A percentile compares a stretch with the other conserved stretches of the same genome.
These are phyloP conservation scores for Halisarca cf. caerulea DNA, from an alignment of 37 sponge, comb jelly and placozoan species.

Conservation along the genomic window DNA sequence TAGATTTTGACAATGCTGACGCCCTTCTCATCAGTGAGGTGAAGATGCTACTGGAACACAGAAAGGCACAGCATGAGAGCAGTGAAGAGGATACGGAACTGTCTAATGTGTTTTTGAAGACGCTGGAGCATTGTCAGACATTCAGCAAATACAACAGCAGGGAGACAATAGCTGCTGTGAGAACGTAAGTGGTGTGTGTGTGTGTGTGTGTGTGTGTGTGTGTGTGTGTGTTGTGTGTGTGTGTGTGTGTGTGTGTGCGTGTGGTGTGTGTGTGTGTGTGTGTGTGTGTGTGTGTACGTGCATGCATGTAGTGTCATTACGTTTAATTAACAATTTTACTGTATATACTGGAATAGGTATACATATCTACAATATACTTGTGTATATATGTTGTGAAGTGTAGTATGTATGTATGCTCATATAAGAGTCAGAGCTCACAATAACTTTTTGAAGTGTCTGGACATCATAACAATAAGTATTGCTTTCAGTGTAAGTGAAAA, in stretches of 20 bases:
- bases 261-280: slow-evolving; percentile 21
- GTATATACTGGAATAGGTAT: too few species aligned
- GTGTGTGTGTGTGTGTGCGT: slow-evolving; percentile 14
- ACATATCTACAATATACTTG: not conserved
- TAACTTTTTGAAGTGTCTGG: too few species aligned
- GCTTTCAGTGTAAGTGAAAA: too few species aligned
- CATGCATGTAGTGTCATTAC: not conserved
- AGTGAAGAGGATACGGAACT: slow-evolving; percentile 93
- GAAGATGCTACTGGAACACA: slow-evolving; percentile 91
- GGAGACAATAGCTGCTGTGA: slow-evolving; percentile 85
- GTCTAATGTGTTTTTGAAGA: slow-evolving; percentile 92
- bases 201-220: slow-evolving; percentile 3
- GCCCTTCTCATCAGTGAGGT: slow-evolving; percentile 92
- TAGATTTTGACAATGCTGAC: slow-evolving; percentile 92
- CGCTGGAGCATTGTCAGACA: slow-evolving; percentile 86
- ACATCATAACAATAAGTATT: too few species aligned
- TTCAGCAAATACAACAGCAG: slow-evolving; percentile 97
- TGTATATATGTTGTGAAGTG: slow-evolving; percentile 21
- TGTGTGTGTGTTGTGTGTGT: slow-evolving; percentile 31
- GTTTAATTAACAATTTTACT: not conserved
- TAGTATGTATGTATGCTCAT: not conserved
- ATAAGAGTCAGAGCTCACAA: too few species aligned
- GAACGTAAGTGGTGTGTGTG: slow-evolving; percentile 37
- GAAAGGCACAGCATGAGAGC: slow-evolving; percentile 88
- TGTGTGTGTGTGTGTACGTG: slow-evolving; percentile 13